A percentile compares a stretch with the other conserved stretches of the same genome.
These are phyloP conservation scores for Drosophila nannoptera DNA, from an alignment of 1,140 invertebrate genomes.

Conservation along the genomic window DNA sequence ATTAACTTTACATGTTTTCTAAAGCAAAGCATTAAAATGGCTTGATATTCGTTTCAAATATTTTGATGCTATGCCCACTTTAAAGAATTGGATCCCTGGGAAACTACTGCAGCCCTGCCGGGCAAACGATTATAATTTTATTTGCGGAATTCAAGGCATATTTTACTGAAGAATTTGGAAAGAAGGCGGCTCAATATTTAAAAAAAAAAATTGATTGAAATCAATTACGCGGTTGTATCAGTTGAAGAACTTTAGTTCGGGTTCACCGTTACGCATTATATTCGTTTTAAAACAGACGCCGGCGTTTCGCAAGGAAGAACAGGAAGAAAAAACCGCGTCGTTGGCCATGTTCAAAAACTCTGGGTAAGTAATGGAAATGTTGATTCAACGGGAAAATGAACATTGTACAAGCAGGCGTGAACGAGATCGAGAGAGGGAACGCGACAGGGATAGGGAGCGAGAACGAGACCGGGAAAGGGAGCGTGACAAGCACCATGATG, in stretches of 20 bases:
- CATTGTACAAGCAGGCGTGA: conserved; percentile 37
- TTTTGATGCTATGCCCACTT: neutral
- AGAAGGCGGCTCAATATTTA: neutral
- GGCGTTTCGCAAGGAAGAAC: conserved; percentile 11
- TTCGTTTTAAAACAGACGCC: conserved; percentile 6
- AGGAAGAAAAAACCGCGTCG: conserved; percentile 11
- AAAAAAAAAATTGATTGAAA: neutral
- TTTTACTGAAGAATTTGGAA: neutral
- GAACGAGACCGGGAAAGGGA: conserved; percentile 46
- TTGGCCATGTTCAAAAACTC: conserved; percentile 46
- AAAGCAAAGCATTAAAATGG: too few species aligned
- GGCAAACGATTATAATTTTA: conserved; percentile 19
- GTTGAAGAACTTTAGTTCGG: neutral
- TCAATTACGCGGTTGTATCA: neutral
- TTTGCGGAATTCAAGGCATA: conserved; percentile 8
- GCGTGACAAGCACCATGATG: conserved; percentile 45
- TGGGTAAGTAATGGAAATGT: conserved; percentile 34
- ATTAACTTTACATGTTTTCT: too few species aligned
- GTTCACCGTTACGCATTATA: neutral
- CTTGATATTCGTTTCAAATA: too few species aligned
- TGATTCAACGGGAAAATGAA: neutral
- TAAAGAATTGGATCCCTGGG: neutral
- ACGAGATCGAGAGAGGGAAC: conserved; percentile 58
- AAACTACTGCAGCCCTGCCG: neutral
- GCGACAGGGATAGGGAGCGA: conserved; percentile 50